Evolutionary conservation across 2,797 vertebrate species (phyloP).

Genomic region (Poeciliopsis presidionis): DNA sequence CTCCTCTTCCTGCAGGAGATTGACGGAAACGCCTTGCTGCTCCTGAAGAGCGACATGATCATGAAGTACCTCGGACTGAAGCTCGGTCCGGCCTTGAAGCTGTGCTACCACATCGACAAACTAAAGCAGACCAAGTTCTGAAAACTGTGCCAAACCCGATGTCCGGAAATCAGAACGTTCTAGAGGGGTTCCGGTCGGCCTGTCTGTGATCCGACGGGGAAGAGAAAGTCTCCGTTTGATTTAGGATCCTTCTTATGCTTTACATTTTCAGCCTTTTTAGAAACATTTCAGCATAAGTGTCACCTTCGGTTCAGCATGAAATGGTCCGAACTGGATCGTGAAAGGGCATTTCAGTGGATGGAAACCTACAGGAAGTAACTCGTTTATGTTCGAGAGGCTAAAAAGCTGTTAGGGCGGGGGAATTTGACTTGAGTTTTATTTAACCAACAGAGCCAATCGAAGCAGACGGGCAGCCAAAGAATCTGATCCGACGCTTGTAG

Average conservation of each 20-base stretch:
- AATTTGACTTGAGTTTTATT: neutral
- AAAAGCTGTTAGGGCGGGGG: neutral
- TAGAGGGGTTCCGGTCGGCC: neutral
- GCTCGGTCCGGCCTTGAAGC: constrained; percentile 91
- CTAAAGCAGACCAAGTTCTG: constrained; percentile 93
- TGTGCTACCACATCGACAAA: constrained; percentile 97
- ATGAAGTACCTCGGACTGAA: constrained; percentile 97
- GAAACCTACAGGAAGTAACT: neutral
- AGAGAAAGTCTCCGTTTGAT: constrained; percentile 8
- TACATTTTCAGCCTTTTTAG: neutral
- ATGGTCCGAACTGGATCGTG: neutral
- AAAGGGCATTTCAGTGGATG: neutral
- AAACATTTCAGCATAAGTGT: neutral
- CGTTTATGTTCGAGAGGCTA: neutral
- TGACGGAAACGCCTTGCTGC: constrained; percentile 90
- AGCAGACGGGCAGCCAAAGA: constrained; percentile 2
- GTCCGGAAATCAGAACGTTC: constrained; percentile 30
- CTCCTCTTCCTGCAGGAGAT: constrained; percentile 83
- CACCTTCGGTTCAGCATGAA: neutral
- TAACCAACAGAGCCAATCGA: neutral
- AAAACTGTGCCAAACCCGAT: constrained; percentile 29
- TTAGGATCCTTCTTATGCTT: constrained; percentile 4
- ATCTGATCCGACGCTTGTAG: neutral
- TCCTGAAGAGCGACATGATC: constrained; percentile 95
- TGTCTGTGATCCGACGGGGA: constrained; percentile 23